A percentile compares a stretch with the other conserved stretches of the same genome.
phyloP scores from a whole-genome alignment of 2,113 vertebrate species.

The Rhodinocichla rosea region DNA sequence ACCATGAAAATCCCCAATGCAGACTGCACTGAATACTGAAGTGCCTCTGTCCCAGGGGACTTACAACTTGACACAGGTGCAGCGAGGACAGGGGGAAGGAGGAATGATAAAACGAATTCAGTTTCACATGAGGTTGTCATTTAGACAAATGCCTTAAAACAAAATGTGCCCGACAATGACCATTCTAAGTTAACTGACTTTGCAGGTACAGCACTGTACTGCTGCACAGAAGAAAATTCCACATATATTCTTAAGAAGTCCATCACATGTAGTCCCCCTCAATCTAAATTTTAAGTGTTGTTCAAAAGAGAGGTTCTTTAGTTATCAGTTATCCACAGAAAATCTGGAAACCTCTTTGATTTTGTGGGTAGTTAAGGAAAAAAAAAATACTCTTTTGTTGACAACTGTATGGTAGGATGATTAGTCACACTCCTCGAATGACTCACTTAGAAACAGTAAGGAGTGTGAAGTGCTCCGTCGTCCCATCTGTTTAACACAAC shows the following conservation, averaged over 20 bases:
- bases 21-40: neutral
- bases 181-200: fast-evolving
- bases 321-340: neutral
- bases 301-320: neutral
- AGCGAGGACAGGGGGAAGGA: neutral
- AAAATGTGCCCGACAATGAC: fast-evolving
- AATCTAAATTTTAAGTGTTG: neutral
- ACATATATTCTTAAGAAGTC: neutral
- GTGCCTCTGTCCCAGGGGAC: neutral
- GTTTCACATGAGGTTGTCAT: fast-evolving
- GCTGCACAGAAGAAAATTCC: neutral
- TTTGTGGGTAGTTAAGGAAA: neutral
- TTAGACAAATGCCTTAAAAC: neutral
- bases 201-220: neutral
- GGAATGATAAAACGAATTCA: neutral
- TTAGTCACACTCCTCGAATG: slow-evolving; percentile 35
- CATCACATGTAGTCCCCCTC: neutral
- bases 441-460: slow-evolving; percentile 35
- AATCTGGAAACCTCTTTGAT: neutral
- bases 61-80: neutral
- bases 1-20: neutral
- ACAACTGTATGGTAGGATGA: slow-evolving; percentile 21
- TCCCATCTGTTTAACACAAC: slow-evolving; percentile 45
- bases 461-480: neutral
- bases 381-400: slow-evolving; percentile 38